Evolutionary conservation across 2,113 vertebrate genomes (phyloP), one percentile per base, ranked within the genome.

Genomic region (Corythaeola cristata): DNA sequence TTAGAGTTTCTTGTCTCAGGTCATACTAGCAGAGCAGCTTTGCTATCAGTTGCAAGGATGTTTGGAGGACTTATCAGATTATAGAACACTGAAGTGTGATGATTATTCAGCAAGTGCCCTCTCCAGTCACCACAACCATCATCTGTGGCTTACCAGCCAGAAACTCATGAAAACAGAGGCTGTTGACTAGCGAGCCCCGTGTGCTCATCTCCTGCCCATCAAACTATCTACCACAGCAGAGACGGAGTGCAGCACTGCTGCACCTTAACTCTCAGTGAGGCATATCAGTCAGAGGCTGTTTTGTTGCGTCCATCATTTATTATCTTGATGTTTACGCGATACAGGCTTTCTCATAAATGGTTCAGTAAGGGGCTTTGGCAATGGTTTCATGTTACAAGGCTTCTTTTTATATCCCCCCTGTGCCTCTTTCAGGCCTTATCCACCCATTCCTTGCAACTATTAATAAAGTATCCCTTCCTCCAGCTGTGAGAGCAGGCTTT

Each of bases 391-490:
- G 26, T 85, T 95, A 73, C 58, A 73, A 45, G 58, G 30, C 37
- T 94, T 78, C 74, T 85, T 96, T 89, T 89, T 77, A 88, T 85
- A 82, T 82, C 45, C 20, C 45, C 20, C 53, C 69, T 13, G 5
- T 75, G 74, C 49, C 80, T 90, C 80, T 84, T 92, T 64, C 86
- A 81, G 75, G 73, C 33, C 16, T 39, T 84, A 67, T 83, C 62
- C 74, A 89, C 66, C 62, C 49, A 13, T 85, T 88, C 60, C 73
- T 93, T 89, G 64, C 39, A 75, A 89, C 88, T 93, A 94, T 85
- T 93, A 96, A 95, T 94, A 95, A 95, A 93, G 58, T 69, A 49
- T 56, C 49, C 73, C 71, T 96, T 96, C 90, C 86, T 95, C 77
- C 95, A 95, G 89, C 94, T 97, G 77, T 41, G 45, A 93, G 50